A percentile compares a stretch with the other conserved stretches of the same genome.
These are phyloP conservation scores for Grammomys surdaster DNA, from an alignment of 2,113 vertebrate genomes.

Conservation along the genomic window DNA sequence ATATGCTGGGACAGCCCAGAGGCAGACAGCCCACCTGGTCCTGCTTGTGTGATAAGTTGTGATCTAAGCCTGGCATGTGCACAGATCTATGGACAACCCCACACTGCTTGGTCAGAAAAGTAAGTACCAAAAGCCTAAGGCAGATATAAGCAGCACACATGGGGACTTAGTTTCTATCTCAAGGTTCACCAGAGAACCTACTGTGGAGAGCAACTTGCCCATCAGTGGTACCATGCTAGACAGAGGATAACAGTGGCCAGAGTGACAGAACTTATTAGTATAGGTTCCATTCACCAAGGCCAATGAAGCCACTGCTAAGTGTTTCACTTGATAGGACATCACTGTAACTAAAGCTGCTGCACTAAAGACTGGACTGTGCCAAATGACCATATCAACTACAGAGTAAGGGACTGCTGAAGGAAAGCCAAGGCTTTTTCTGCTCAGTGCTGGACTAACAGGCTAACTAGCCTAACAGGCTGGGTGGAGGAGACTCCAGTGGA, in stretches of 20 bases:
- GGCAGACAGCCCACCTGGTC: background rate
- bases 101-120: background rate
- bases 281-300: background rate
- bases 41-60: background rate
- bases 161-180: background rate
- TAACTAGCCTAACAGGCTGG: background rate
- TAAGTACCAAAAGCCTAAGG: background rate
- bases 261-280: background rate
- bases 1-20: background rate
- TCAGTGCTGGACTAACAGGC: no score
- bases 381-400: rapidly evolving
- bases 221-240: background rate
- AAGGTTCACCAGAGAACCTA: background rate
- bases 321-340: background rate
- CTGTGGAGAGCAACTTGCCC: background rate
- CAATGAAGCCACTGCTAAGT: background rate
- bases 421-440: background rate
- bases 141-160: background rate
- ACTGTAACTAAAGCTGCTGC: no score
- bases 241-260: background rate
- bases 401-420: no score
- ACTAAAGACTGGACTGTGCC: no score
- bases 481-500: no score
- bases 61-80: background rate
- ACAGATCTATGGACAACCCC: background rate